A percentile compares a stretch with the other conserved stretches of the same genome.
These are phyloP conservation scores for Phymatocera aterrima DNA, from an alignment of 2,888 invertebrate genomes.

Conservation along the genomic window DNA sequence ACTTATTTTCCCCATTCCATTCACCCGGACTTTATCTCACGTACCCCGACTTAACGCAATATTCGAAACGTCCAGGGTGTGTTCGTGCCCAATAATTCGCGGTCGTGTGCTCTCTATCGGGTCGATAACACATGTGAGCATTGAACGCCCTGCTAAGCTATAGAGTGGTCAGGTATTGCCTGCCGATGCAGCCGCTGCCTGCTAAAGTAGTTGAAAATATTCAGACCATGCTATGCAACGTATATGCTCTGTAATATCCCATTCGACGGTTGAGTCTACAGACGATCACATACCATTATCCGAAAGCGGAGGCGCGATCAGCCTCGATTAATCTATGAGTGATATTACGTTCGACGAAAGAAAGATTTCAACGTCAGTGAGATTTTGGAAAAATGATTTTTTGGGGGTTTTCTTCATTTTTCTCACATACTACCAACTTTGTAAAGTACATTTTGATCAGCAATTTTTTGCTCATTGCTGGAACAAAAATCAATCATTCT, in stretches of 20 bases:
- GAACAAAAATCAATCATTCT: not conserved
- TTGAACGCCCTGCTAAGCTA: slow-evolving; percentile 4
- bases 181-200: not conserved
- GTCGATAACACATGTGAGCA: slow-evolving; percentile 16
- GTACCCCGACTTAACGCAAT: not conserved
- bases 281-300: too few species aligned
- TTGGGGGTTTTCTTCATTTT: too few species aligned
- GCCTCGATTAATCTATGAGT: not conserved
- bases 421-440: too few species aligned
- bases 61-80: slow-evolving; percentile 4
- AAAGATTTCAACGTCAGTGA: not conserved
- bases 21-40: not conserved
- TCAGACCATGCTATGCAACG: not conserved
- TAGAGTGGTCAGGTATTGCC: not conserved
- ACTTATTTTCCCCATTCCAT: not conserved
- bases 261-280: too few species aligned
- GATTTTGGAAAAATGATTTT: too few species aligned
- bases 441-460: too few species aligned
- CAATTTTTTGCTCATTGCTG: not conserved
- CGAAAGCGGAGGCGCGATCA: not conserved
- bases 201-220: slow-evolving; percentile 9
- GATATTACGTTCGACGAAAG: not conserved
- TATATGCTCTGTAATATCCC: not conserved
- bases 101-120: not conserved
- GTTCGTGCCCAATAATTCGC: not conserved